Base-by-base conservation (phyloP, 1,140 invertebrate genomes). In the Dendrolimus kikuchii region DNA sequence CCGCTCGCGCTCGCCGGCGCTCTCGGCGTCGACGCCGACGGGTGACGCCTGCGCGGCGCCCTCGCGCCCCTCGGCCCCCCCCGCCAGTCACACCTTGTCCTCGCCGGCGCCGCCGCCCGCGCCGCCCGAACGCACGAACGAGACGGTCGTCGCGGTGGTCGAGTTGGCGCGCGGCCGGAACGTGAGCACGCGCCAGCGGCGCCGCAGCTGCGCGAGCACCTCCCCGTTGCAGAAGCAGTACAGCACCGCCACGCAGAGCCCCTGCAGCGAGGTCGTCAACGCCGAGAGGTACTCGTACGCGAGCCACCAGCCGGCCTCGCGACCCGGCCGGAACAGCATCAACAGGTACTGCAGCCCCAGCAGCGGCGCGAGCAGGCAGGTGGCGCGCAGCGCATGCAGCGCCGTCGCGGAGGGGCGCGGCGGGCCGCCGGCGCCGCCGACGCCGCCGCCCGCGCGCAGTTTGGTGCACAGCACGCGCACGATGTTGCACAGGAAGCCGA, bases 191-290 rank as follows among this genome's bases (percentile, higher is more conserved):
- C 92, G 89, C 93, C 93, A 95, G 77, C 91, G 92, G 52, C 94
- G 89, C 64, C 93, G 94, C 68, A 95, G 90, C 81, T 95, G 93
- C 23, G 93, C 92, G 68, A 95, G 91, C 87, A 97, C 96, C 91
- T 98, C 96, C 58, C 96, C 95, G 75, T 99, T 99, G 86, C 94
- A 96, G 89, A 98, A 98, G 79, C 97, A 99, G 86, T 98, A 98
- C 6, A 99, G 89, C 38, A 96, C 91, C 7, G 96, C 94, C 7
- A 98, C 96, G 71, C 94, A 95, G 39, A 98, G 90, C 51, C 97
- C 97, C 95, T 98, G 97, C 74, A 96, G 93, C 46, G 96, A 97
- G 40, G 93, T 92, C 9, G 93, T 93, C 55, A 96, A 88, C 45
- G 96, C 95, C 5, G 95, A 93, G 54, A 94, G 89, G 58, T 95